Conservation (phyloP, 2,888 invertebrate species). For the Xestia xanthographa region DNA sequence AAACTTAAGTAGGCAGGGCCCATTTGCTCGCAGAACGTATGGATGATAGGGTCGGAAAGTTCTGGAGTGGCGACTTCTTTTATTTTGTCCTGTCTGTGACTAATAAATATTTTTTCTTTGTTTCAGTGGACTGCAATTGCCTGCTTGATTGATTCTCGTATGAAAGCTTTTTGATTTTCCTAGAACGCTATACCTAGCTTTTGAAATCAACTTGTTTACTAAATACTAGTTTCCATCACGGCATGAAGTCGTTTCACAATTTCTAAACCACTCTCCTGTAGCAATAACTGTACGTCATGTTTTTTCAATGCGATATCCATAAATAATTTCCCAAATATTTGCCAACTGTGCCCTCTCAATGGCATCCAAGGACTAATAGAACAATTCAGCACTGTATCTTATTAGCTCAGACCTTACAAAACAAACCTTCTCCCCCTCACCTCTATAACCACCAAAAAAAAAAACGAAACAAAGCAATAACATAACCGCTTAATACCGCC, state of each 20-base stretch:
- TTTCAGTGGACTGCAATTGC: too few species aligned
- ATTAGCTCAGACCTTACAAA: slow-evolving; percentile 1
- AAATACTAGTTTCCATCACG: not conserved
- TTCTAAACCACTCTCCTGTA: too few species aligned
- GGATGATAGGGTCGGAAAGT: too few species aligned
- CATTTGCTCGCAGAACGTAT: too few species aligned
- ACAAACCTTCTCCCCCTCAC: not conserved
- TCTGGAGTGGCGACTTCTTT: too few species aligned
- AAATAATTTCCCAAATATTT: not conserved
- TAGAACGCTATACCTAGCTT: too few species aligned
- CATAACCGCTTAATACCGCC: slow-evolving; percentile 47
- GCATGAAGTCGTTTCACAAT: not conserved
- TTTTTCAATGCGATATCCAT: not conserved
- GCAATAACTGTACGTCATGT: not conserved
- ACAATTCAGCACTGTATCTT: not conserved
- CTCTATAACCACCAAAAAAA: slow-evolving; percentile 1
- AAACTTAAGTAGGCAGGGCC: too few species aligned
- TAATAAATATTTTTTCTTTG: too few species aligned
- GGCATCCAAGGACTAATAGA: not conserved
- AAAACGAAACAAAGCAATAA: slow-evolving; percentile 41
- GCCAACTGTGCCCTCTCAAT: not conserved
- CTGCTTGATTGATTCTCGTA: too few species aligned
- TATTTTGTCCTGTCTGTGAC: too few species aligned
- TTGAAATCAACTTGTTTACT: too few species aligned
- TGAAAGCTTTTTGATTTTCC: too few species aligned